phyloP scores from a whole-genome alignment of 92 coral and sea anemone species.

The Bergia sp. region DNA sequence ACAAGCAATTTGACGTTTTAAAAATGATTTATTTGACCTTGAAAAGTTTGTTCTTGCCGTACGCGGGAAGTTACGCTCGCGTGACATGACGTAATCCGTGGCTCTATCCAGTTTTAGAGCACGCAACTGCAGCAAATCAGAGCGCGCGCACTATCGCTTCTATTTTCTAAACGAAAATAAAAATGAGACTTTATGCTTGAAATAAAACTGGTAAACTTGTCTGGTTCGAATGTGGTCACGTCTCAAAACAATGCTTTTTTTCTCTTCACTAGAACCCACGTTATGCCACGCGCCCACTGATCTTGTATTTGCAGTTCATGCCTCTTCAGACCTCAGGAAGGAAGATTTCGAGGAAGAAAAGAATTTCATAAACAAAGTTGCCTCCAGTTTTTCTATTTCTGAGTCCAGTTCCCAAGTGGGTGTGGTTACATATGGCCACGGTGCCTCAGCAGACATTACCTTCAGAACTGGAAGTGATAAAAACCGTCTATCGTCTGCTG shows the following conservation, averaged over 20 bases:
- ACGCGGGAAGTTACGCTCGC: too few species aligned
- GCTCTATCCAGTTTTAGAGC: too few species aligned
- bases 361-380: slow-evolving; percentile 19
- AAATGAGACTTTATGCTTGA: neutral
- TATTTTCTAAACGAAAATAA: too few species aligned
- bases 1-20: too few species aligned
- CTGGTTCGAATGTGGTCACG: neutral
- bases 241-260: neutral
- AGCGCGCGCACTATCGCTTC: too few species aligned
- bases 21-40: too few species aligned
- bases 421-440: slow-evolving; percentile 13
- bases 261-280: neutral
- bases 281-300: slow-evolving; percentile 7
- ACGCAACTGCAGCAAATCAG: too few species aligned
- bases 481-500: slow-evolving; percentile 11
- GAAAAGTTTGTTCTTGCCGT: too few species aligned
- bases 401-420: slow-evolving; percentile 29
- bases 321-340: slow-evolving; percentile 17
- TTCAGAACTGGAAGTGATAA: neutral
- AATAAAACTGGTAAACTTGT: neutral
- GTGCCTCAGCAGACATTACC: slow-evolving; percentile 23
- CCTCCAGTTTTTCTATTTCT: slow-evolving; percentile 5
- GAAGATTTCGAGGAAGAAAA: slow-evolving; percentile 19
- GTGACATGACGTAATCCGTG: too few species aligned
- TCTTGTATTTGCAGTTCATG: slow-evolving; percentile 16